A percentile compares a stretch with the other conserved stretches of the same genome.
Conservation (phyloP, 1,140 invertebrate species). For the Stegodyphus dumicola region DNA sequence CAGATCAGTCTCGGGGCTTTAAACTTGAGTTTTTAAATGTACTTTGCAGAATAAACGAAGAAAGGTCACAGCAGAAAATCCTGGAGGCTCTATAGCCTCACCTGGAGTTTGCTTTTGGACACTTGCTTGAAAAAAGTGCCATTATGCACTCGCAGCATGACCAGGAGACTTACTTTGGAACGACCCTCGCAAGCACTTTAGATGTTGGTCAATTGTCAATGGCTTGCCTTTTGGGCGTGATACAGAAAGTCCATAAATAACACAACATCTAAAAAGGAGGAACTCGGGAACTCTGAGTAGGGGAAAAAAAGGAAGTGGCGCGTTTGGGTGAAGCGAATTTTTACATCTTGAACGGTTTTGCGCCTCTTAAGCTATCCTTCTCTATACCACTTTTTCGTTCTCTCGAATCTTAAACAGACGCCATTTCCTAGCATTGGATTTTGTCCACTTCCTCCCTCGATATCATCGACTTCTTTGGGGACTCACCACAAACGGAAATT, state of each 20-base stretch:
- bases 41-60: too few species aligned
- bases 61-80: constrained; percentile 22
- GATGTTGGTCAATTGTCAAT: constrained; percentile 54
- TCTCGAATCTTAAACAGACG: constrained; percentile 39
- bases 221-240: constrained; percentile 47
- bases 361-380: constrained; percentile 25
- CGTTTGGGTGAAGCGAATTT: constrained; percentile 43
- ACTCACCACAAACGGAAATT: constrained; percentile 1
- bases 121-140: constrained; percentile 37
- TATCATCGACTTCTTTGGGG: not conserved
- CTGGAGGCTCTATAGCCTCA: constrained; percentile 26
- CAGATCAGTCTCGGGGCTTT: too few species aligned
- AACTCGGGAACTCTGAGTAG: constrained; percentile 29
- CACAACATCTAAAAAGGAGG: constrained; percentile 28
- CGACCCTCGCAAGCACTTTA: constrained; percentile 51
- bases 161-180: constrained; percentile 49
- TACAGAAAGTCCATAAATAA: constrained; percentile 53
- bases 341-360: constrained; percentile 39
- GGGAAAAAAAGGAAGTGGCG: not conserved
- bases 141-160: constrained; percentile 25
- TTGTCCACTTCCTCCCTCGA: constrained; percentile 1
- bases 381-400: constrained; percentile 25
- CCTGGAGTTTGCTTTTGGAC: constrained; percentile 36
- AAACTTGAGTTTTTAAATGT: too few species aligned
- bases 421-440: constrained; percentile 38